Base-by-base conservation (phyloP, 2,113 vertebrate genomes). In the Tringa solitaria region DNA sequence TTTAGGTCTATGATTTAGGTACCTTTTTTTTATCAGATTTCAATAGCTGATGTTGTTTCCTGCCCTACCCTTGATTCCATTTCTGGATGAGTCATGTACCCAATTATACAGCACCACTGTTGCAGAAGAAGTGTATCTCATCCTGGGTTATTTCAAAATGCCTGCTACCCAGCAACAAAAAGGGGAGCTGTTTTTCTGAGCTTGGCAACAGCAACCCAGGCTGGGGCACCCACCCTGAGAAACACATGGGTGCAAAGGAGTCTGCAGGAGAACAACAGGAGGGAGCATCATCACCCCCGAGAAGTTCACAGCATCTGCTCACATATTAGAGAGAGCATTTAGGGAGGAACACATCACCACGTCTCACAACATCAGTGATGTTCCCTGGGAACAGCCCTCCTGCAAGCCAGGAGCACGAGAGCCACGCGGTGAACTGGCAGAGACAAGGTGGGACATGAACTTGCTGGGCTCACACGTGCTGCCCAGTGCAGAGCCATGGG, bases 91-190 rank as follows among this genome's bases (percentile, higher is more conserved):
- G 15, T 75, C 75, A 15, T 1, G 10, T 6, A 14, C 35, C 39
- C 51, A n/a, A 60, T 28, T 6, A 30, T 0, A 14, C 15, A 35
- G 13, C 7, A 30, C 8, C 0, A 4, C 51, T 65, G 18, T 9
- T 27, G 64, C 74, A 50, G n/a, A 12, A 13, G 14, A 21, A 39
- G 12, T 43, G 3, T 12, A 14, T 24, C 87, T 73, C 93, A 24
- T 12, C 65, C 56, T 5, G 35, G 33, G 51, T 27, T 51, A 9
- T 19, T 65, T 30, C 59, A 20, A 12, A 65, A 2, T 0, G 2
- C 37, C 14, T n/a, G 43, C 21, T 14, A 30, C 54, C 39, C 75
- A 75, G 10, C 45, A 48, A 18, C 22, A 46, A 15, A 37, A 35
- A 39, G 4, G 56, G 15, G 15, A 83, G 15, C 30, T 48, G 81